Evolutionary conservation across 2,113 vertebrate species (phyloP).

Genomic region (Zapornia atra): DNA sequence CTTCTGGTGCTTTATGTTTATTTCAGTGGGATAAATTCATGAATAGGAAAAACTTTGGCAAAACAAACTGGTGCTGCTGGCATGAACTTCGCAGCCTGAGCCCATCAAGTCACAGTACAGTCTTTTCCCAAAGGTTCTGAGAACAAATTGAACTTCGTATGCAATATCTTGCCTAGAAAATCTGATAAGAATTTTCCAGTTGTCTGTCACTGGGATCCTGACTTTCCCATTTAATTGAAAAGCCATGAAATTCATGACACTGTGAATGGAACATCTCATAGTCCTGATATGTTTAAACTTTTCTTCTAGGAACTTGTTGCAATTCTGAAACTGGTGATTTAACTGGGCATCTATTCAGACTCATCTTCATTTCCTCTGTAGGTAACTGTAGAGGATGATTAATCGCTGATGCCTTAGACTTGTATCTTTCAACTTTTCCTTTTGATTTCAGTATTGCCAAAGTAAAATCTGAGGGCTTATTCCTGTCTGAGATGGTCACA

Average conservation of each 20-base stretch:
- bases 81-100: background rate
- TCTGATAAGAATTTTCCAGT: background rate
- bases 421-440: background rate
- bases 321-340: background rate
- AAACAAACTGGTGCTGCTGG: background rate
- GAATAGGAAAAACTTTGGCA: background rate
- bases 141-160: background rate
- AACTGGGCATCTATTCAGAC: background rate
- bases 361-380: background rate
- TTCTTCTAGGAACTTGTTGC: background rate
- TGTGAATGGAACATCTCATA: background rate
- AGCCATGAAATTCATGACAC: background rate
- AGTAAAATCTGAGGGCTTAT: conserved; percentile 12
- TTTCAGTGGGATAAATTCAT: background rate
- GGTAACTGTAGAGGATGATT: background rate
- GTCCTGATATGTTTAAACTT: background rate
- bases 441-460: conserved; percentile 12
- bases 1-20: background rate
- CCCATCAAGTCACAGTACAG: background rate
- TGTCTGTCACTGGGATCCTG: background rate
- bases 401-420: background rate
- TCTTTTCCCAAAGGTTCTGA: conserved; percentile 9
- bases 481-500: background rate
- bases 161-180: background rate
- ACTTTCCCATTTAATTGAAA: background rate